Conservation (phyloP, 2,113 vertebrate species). For the Apistogramma diplotaenia region DNA sequence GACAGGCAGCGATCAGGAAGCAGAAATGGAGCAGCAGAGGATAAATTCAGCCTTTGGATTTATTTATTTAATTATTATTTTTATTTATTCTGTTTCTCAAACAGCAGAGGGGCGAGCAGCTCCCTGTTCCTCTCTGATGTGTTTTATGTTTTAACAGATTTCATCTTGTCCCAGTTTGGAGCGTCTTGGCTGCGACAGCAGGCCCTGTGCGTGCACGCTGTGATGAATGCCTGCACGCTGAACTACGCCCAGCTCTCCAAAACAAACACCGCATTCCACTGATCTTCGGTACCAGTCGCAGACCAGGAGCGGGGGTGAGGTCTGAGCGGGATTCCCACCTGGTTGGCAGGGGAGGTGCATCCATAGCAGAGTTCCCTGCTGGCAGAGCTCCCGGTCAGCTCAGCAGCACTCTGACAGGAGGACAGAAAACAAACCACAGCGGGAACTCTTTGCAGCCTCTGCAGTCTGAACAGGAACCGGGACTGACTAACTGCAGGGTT, state of each 20-base stretch:
- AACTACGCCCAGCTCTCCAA: constrained; percentile 42
- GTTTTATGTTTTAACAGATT: constrained; percentile 14
- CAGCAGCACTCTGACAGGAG: background rate
- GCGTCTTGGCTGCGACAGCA: constrained; percentile 4
- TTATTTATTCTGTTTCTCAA: background rate
- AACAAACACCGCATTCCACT: constrained; percentile 53
- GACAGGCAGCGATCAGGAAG: background rate
- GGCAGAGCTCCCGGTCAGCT: constrained; percentile 21
- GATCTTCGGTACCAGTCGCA: background rate
- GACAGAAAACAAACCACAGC: constrained; percentile 14
- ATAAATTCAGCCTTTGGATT: background rate
- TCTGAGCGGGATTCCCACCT: background rate
- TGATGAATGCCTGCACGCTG: constrained; percentile 15
- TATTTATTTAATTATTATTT: background rate
- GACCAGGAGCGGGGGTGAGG: background rate
- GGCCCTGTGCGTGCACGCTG: background rate
- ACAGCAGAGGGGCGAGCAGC: background rate
- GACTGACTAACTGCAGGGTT: constrained; percentile 26
- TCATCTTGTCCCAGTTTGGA: constrained; percentile 24
- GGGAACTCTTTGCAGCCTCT: constrained; percentile 22
- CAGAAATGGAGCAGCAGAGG: background rate
- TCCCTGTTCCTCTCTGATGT: constrained; percentile 3
- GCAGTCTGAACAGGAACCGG: constrained; percentile 35
- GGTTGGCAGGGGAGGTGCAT: background rate
- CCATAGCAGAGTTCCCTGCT: background rate